Percentiles rank a stretch among this genome's conserved stretches.
phyloP scores from a whole-genome alignment of 2,888 invertebrate genomes.

The Adelphocoris suturalis region DNA sequence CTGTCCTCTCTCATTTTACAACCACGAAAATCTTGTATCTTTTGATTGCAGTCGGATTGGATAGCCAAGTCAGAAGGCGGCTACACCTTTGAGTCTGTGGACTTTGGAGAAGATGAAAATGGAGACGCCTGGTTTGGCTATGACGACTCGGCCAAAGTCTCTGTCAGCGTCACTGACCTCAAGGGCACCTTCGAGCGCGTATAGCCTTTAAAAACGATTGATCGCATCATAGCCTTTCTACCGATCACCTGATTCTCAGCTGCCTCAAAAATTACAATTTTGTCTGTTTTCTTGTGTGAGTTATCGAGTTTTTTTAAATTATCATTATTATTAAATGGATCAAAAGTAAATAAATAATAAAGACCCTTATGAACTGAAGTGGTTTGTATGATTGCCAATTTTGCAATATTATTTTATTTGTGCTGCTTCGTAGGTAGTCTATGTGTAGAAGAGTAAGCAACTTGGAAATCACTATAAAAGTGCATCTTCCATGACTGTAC shows the following conservation, averaged over 20 bases:
- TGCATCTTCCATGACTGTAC: too few species aligned
- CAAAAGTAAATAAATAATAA: conserved; percentile 53
- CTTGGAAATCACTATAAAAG: too few species aligned
- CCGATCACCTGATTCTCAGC: conserved; percentile 12
- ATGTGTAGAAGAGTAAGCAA: too few species aligned
- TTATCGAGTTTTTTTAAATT: conserved; percentile 40
- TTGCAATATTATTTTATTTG: too few species aligned
- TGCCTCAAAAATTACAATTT: conserved; percentile 51
- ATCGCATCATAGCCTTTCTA: conserved; percentile 44
- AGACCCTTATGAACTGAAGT: conserved; percentile 28
- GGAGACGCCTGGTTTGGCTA: conserved; percentile 73
- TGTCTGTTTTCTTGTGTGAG: conserved; percentile 53
- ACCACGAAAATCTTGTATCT: background rate
- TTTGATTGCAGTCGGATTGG: conserved; percentile 72
- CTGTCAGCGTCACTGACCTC: conserved; percentile 73
- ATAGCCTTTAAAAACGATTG: conserved; percentile 50
- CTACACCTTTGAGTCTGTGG: conserved; percentile 71
- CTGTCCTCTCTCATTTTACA: too few species aligned
- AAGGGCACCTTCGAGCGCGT: conserved; percentile 70
- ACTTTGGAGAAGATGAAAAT: conserved; percentile 73
- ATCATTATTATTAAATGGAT: conserved; percentile 16
- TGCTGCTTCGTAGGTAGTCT: too few species aligned
- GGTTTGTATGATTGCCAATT: background rate
- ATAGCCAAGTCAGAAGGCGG: conserved; percentile 72
- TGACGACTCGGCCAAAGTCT: conserved; percentile 73